Evolutionary conservation across 1,140 invertebrate genomes (phyloP).

Genomic region (Pogonognathellus flavescens): DNA sequence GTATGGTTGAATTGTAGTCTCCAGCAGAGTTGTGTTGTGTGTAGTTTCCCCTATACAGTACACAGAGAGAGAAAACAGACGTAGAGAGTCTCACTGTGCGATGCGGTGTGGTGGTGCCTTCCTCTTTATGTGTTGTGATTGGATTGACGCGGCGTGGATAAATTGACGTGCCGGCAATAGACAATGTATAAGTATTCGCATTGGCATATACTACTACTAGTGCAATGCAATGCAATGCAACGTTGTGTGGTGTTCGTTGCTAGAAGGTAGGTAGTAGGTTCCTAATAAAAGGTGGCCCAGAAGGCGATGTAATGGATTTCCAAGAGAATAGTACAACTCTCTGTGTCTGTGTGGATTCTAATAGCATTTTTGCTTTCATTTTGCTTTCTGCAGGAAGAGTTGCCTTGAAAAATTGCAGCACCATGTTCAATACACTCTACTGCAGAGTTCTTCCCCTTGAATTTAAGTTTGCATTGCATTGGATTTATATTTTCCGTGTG

Average conservation of each 20-base stretch:
- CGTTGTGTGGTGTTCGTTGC: background rate
- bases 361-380: background rate
- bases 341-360: background rate
- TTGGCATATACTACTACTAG: background rate
- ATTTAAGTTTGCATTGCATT: background rate
- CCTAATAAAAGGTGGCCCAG: background rate
- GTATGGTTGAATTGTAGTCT: slow-evolving; percentile 32
- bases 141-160: slow-evolving; percentile 51
- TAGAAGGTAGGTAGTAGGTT: background rate
- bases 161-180: slow-evolving; percentile 49
- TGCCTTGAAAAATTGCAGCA: slow-evolving; percentile 31
- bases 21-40: background rate
- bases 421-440: background rate
- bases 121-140: slow-evolving; percentile 41
- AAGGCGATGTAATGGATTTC: too few species aligned
- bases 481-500: too few species aligned
- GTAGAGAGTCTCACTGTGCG: background rate
- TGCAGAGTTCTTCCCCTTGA: background rate
- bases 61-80: background rate
- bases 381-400: slow-evolving; percentile 3
- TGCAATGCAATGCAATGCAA: background rate
- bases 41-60: too few species aligned
- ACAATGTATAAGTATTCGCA: background rate
- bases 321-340: too few species aligned
- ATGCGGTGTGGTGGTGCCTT: background rate